Evolutionary conservation across 2,113 vertebrate species (phyloP).

Genomic region (Chaetura pelagica): DNA sequence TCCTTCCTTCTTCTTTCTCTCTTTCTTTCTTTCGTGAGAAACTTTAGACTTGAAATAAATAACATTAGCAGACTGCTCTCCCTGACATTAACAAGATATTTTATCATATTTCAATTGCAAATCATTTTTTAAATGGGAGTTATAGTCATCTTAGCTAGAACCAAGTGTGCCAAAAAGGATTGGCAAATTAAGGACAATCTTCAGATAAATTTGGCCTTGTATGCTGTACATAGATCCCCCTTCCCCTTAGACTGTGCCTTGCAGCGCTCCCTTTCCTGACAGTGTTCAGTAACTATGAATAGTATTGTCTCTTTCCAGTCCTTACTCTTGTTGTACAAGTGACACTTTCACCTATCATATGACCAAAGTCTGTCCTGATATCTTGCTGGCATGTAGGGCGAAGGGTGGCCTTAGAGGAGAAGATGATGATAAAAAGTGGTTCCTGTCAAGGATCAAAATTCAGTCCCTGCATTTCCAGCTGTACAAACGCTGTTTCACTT

Average conservation of each 20-base stretch:
- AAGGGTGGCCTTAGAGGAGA: neutral
- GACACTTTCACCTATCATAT: neutral
- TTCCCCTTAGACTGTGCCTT: neutral
- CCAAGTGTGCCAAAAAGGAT: neutral
- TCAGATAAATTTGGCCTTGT: conserved; percentile 1
- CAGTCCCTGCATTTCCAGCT: neutral
- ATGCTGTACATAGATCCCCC: neutral
- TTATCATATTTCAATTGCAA: conserved; percentile 63
- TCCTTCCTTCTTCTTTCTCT: neutral
- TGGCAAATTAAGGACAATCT: conserved; percentile 11
- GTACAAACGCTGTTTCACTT: neutral
- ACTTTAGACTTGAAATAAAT: conserved; percentile 56
- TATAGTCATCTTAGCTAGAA: neutral
- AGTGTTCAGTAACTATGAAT: neutral
- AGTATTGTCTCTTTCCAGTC: neutral
- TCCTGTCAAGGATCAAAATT: neutral
- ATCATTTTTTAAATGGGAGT: neutral
- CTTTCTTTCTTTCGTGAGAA: conserved; percentile 22
- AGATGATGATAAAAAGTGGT: neutral
- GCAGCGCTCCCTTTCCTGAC: neutral
- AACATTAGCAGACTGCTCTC: conserved; percentile 22
- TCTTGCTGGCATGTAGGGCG: neutral
- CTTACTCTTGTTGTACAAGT: neutral
- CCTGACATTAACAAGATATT: conserved; percentile 58
- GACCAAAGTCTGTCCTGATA: neutral